phyloP scores from a whole-genome alignment of 2,888 invertebrate genomes.

The Serrognathus titanus region DNA sequence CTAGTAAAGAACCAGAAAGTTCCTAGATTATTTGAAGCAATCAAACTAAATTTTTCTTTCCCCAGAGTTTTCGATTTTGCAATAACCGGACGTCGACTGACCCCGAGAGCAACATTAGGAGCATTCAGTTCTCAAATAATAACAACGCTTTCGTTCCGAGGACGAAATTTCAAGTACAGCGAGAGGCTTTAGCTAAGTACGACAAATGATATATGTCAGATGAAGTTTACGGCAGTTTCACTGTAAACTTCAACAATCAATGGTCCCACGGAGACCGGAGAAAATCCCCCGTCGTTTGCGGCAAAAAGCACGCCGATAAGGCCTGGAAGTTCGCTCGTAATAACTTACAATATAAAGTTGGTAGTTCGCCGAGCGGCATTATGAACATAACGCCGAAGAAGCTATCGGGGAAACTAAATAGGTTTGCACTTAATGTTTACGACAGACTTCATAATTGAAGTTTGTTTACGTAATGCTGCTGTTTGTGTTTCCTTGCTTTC shows the following conservation, averaged over 20 bases:
- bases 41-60: too few species aligned
- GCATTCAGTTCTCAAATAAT: not conserved
- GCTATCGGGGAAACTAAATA: too few species aligned
- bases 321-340: slow-evolving; percentile 8
- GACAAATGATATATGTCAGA: slow-evolving; percentile 13
- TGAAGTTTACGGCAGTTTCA: slow-evolving; percentile 16
- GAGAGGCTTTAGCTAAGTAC: slow-evolving; percentile 4
- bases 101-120: not conserved
- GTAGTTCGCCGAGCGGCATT: not conserved
- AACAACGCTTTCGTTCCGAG: not conserved
- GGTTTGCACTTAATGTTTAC: too few species aligned
- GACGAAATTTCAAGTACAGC: not conserved
- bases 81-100: not conserved
- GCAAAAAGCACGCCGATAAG: slow-evolving; percentile 12
- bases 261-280: slow-evolving; percentile 14
- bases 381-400: slow-evolving; percentile 2
- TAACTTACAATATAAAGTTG: slow-evolving; percentile 12
- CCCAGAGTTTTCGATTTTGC: too few species aligned
- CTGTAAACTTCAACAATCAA: slow-evolving; percentile 17
- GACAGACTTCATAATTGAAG: too few species aligned
- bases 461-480: too few species aligned
- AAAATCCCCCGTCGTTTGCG: slow-evolving; percentile 14
- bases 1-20: too few species aligned
- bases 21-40: too few species aligned
- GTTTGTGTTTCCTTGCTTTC: too few species aligned